Evolutionary conservation across 2,797 vertebrate species (phyloP), one percentile per base, ranked within the genome.

Genomic region (Selene dorsalis): DNA sequence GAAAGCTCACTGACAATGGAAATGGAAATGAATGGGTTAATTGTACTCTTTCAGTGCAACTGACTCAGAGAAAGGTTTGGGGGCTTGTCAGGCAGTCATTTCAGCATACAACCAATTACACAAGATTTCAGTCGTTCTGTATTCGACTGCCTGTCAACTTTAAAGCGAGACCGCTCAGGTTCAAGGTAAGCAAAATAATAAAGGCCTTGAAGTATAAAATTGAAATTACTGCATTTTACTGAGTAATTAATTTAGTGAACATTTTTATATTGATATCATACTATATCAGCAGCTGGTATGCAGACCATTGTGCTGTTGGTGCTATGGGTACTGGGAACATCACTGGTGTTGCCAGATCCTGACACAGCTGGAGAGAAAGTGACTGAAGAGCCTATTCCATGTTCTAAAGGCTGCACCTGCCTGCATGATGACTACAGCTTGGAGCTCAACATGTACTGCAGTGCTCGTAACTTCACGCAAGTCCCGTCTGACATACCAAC

Each of bases 391-490:
- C 87, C 91, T 0, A 90, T 92, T 64, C 88, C 86, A 17, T 99
- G 98, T 88, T 96, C 97, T 1, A 93, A 91, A 6, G 57, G 79
- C 55, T 99, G 98, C 7, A 87, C 92, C 85, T 99, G 98, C 89
- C 89, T 93, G 68, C 88, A 91, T 0, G 96, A 97, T 3, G 96
- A 97, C 60, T 95, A 96, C 90, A 95, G 83, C 0, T 91, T 90
- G 1, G 97, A 97, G 85, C 96, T 98, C 87, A 97, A 93, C 0
- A 91, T 98, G 84, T 99, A 98, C 94, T 99, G 98, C 93, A 98
- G 96, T 24, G 10, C 89, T 1, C 94, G 94, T 16, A 98, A 99
- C 90, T 91, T 98, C 38, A 97, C 95, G 0, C 89, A 39, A 57
- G 81, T 95, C 62, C 98, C 97, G 0, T 48, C 91, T 0, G 94